Evolutionary conservation across 2,113 vertebrate genomes (phyloP), one percentile per base, ranked within the genome.

Genomic region (Phainopepla nitens): DNA sequence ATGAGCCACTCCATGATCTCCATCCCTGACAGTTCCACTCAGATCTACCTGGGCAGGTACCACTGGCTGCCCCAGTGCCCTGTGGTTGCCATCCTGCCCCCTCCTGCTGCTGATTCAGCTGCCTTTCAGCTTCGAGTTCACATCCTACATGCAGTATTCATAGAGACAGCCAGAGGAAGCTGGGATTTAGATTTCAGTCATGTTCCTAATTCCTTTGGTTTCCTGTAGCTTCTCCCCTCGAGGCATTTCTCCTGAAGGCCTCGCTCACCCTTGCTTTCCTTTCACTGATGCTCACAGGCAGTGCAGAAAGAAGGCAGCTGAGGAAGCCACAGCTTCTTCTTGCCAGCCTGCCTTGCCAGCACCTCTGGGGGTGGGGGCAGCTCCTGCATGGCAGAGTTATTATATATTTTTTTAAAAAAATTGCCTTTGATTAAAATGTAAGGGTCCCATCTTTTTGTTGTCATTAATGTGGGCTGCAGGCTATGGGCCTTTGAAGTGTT

Each of bases 401-500:
- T 92, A 73, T 68, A 85, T 16, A 31, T 90, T 85, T 82, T 14
- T 19, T 49, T 79, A 90, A 89, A 87, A 87, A 69, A 91, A 92
- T 65, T 90, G 15, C 39, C 39, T 96, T 90, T 82, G 70, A 89
- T 93, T 92, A 87, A 96, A 88, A 90, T 79, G 65, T 94, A 58
- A 93, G 45, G 33, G 61, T 88, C 62, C 51, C 75, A 70, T 93
- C n/a, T 73, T 92, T 85, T 42, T 56, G 20, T 88, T 95, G 78
- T 65, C 51, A 14, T 76, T 94, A 95, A 78, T 66, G 45, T 72
- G 49, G 36, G 64, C 85, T 90, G 76, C 91, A 87, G 89, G 92
- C 82, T 89, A 65, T 33, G 21, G 54, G 44, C 53, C 60, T 97
- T 94, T 95, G 89, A 96, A 97, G 89, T 96, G 53, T 76, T 96